These are phyloP conservation scores for Napeogenes inachia DNA, from an alignment of 2,888 invertebrate genomes.

Conservation along the genomic window DNA sequence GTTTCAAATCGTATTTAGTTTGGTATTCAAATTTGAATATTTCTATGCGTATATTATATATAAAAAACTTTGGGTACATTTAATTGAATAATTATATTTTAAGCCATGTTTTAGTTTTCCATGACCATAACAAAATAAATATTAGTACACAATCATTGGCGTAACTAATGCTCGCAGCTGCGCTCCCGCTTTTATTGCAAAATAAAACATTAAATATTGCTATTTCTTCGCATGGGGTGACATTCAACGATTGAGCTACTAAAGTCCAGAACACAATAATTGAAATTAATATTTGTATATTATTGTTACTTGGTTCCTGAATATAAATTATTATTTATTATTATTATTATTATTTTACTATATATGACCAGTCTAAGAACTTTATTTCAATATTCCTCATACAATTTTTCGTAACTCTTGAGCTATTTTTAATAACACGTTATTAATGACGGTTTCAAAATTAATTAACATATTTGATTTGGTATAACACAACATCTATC, in stretches of 20 bases:
- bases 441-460: too few species aligned
- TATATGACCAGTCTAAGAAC: not conserved
- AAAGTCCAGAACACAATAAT: conserved; percentile 25
- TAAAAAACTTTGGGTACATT: conserved; percentile 3
- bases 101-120: not conserved
- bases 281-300: conserved; percentile 24
- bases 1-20: too few species aligned
- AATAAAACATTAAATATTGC: conserved; percentile 61
- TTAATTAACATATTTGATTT: too few species aligned
- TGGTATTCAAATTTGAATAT: not conserved
- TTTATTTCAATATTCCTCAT: too few species aligned
- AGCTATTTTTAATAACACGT: too few species aligned
- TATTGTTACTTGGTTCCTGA: not conserved
- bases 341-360: not conserved
- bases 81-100: not conserved
- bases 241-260: conserved; percentile 47
- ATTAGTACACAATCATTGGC: conserved; percentile 31
- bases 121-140: conserved; percentile 12
- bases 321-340: not conserved
- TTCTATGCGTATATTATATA: conserved; percentile 10
- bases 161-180: conserved; percentile 63
- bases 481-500: too few species aligned
- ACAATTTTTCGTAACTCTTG: too few species aligned
- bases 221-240: conserved; percentile 39
- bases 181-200: conserved; percentile 59